These are phyloP conservation scores for Noctua janthina DNA, from an alignment of 2,888 invertebrate genomes.

Conservation along the genomic window DNA sequence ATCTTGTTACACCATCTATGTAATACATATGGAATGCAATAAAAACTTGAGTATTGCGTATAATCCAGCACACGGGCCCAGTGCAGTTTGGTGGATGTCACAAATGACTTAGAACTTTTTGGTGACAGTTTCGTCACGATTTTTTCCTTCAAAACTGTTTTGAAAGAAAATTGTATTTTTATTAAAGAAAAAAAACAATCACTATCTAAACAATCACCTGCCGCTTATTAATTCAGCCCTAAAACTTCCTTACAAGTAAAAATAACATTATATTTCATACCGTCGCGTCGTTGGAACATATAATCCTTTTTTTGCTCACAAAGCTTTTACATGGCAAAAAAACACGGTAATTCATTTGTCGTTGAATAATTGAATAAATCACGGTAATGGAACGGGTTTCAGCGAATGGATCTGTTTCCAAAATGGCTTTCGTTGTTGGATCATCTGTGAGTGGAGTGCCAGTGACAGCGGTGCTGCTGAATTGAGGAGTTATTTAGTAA, in stretches of 20 bases:
- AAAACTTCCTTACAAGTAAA: slow-evolving; percentile 26
- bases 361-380: slow-evolving; percentile 88
- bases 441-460: slow-evolving; percentile 49
- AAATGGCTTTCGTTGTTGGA: slow-evolving; percentile 72
- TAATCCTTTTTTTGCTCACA: slow-evolving; percentile 55
- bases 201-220: not conserved
- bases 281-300: slow-evolving; percentile 32
- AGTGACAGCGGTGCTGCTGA: slow-evolving; percentile 28
- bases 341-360: slow-evolving; percentile 81
- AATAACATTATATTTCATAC: slow-evolving; percentile 33
- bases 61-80: not conserved
- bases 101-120: not conserved
- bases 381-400: slow-evolving; percentile 84
- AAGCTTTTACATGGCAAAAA: slow-evolving; percentile 69
- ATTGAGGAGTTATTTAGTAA: slow-evolving; percentile 1
- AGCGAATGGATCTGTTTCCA: slow-evolving; percentile 82
- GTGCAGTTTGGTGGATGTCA: not conserved
- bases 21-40: no score
- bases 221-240: not conserved
- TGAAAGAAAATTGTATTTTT: not conserved
- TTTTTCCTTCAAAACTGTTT: not conserved
- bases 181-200: no score
- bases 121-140: not conserved
- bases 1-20: no score
- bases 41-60: no score